Evolutionary conservation across 53 echinoderm and acorn worm species (phyloP), one percentile per base, ranked within the genome.

Genomic region (Crossaster papposus): DNA sequence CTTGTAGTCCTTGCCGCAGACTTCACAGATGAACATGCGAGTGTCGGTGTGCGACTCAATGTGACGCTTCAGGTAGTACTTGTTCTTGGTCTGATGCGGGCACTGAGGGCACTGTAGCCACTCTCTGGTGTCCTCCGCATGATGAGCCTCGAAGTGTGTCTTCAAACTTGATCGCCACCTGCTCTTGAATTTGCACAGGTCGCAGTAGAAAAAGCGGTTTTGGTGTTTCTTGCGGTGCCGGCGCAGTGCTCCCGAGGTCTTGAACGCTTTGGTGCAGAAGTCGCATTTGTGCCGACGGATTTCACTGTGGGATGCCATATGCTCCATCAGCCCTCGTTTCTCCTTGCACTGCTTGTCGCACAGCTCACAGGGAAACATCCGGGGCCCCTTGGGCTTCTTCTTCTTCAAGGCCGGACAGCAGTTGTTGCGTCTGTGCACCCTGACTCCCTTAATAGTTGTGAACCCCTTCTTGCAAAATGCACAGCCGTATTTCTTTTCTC

Each of bases 1-100:
- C 75, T 92, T 92, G 54, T 74, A 89, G 31, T 51, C 54, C 51
- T 92, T 92, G 31, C 92, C 92, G 28, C 92, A 92, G 50, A 82
- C 53, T 37, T 92, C 89, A 7, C 92, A 92, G 18, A 88, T 73
- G 63, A 80, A 92, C 14, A 73, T 55, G 35, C 88, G 81, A 2
- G 65, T 51, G 15, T 92, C 92, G 10, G 70, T 37, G 38, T 92
- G 92, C 1, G 17, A 33, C 35, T 73, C 81, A 5, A 81, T 55
- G 53, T 92, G 92, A 10, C 62, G 64, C 23, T 68, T 71, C 30
- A 92, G 51, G 88, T 86, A 86, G 23, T 72, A 37, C 38, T 34
- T 64, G 72, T 81, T 82, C 32, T 81, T 79, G n/a, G 92, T 88
- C 31, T 88, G 88, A 52, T 72, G 88, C 3, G 88, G 29, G 63